Base-by-base conservation (phyloP, 2,797 vertebrate species). In the Oreonectes daqikongensis region DNA sequence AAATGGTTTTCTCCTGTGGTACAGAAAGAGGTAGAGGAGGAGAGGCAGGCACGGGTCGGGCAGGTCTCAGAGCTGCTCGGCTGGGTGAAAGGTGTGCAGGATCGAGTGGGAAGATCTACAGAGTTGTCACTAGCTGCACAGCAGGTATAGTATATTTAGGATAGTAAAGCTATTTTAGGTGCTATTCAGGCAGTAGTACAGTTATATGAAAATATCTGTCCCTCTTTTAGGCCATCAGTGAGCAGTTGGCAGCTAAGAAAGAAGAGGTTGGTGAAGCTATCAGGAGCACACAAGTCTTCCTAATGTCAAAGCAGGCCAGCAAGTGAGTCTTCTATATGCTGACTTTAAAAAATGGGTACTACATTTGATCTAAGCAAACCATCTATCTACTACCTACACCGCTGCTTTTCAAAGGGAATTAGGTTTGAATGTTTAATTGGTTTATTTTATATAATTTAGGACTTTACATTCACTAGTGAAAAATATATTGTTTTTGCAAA, bases 11-110 rank as follows among this genome's bases (percentile, higher is more conserved):
- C 3, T 1, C 53, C 55, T 46, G 26, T 9, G n/a, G 74, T 35
- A 65, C 22, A 99, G 98, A 99, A 99, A 94, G 94, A 96, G 61
- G 94, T 99, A 73, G 97, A 99, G 91, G 97, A 99, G 78, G 97
- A 99, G 81, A 98, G 93, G 88, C 96, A 97, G 86, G 95, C 96
- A 77, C 91, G 95, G 0, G 91, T 97, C 79, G 94, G 95, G 12
- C 96, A 96, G 72, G 93, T 99, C 75, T 96, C 97, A 69, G 94
- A 96, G 14, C 94, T 99, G 50, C 90, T 98, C 61, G 91, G 93
- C 79, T 99, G 96, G 96, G 93, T 95, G 50, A 91, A 93, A 86
- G 91, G 92, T 42, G 89, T 97, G 64, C 92, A 94, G 80, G 92
- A 93, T 6, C 88, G 91, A 83, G 83, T 22, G 20, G 89, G 83